Evolutionary conservation across 2,797 vertebrate genomes (phyloP), one percentile per base, ranked within the genome.

Genomic region (Notoglanidium macrostoma): DNA sequence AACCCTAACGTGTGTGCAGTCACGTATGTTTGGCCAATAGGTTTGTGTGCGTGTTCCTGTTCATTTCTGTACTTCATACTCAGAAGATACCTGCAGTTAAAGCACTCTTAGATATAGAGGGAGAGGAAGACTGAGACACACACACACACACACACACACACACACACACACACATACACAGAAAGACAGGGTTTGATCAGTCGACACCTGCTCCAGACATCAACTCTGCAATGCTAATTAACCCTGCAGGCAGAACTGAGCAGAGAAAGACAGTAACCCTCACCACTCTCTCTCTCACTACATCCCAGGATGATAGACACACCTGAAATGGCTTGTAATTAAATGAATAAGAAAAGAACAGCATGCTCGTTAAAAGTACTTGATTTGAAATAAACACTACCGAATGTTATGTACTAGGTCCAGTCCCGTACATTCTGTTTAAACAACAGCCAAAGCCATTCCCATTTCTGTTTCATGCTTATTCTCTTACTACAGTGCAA

Each of bases 201-300:
- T 92, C 54, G 82, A 91, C 93, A 85, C 92, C 93, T 91, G 93
- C 93, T 93, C 92, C 93, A 93, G 94, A 94, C 93, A 91, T 86
- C 57, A 89, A 91, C 94, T 94, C 94, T 95, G 93, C 94, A 95
- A 94, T 94, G 94, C 94, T 95, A 94, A 95, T 95, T 92, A 93
- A 92, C 92, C 90, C 88, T 85, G 78, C 88, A 90, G 87, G 89
- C 88, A 87, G 89, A 89, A 89, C 83, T 85, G 80, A 80, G 88
- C 90, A 87, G 83, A 44, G 76, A 79, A 54, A 87, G 85, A 65
- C 78, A 83, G 81, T 87, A 89, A 87, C 86, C 83, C 87, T 90
- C 87, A 87, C 86, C 85, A 74, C 44, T 49, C 23, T 44, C 77
- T 78, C 76, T 78, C 29, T 79, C 51, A 55, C 51, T 67, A 46